phyloP scores from a whole-genome alignment of 2,113 vertebrate species.

The Phodopus roborovskii region DNA sequence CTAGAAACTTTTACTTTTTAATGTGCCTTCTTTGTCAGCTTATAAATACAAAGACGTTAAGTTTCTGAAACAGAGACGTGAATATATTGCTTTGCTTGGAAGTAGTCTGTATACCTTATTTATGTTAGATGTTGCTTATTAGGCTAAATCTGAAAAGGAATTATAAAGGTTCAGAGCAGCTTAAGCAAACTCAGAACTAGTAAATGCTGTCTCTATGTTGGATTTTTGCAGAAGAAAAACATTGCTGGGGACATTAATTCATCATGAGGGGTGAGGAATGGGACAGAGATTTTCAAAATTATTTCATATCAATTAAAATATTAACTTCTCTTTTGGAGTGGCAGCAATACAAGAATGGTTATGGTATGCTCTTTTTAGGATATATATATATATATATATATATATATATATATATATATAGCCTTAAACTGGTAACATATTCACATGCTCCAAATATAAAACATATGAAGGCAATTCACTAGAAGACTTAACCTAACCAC shows the following conservation, averaged over 20 bases:
- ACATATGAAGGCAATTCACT: neutral
- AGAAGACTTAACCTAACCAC: neutral
- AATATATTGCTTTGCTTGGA: neutral
- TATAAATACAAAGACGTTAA: neutral
- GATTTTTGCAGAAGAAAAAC: neutral
- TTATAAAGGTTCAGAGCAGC: neutral
- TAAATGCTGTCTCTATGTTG: neutral
- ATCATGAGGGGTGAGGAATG: neutral
- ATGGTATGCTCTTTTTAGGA: neutral
- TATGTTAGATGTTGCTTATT: neutral
- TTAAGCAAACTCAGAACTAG: neutral
- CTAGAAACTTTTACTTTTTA: neutral
- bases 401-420: neutral
- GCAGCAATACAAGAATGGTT: neutral
- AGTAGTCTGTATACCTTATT: neutral
- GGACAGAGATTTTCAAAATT: neutral
- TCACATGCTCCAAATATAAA: constrained; percentile 30
- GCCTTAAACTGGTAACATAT: neutral
- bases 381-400: neutral
- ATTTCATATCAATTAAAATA: neutral
- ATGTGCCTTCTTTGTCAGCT: neutral
- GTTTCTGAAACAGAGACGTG: constrained; percentile 38
- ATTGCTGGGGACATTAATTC: neutral
- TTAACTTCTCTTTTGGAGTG: neutral
- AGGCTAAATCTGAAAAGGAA: neutral